Evolutionary conservation across 2,113 vertebrate genomes (phyloP).

Genomic region (Galbula dea): DNA sequence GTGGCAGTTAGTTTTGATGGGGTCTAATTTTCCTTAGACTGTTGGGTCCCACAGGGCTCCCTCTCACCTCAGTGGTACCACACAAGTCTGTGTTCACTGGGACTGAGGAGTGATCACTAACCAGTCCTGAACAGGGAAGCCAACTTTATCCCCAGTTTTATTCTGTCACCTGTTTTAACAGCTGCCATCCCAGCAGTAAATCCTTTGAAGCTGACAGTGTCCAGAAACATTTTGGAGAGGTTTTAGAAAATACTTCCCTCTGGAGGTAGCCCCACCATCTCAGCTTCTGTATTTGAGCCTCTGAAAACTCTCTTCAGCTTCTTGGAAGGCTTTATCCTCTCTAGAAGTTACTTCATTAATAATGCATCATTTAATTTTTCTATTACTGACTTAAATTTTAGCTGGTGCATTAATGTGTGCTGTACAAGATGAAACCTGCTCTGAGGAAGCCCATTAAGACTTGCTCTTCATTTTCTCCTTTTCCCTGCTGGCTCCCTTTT

Average conservation of each 20-base stretch:
- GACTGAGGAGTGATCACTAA: background rate
- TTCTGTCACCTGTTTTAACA: background rate
- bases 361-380: constrained; percentile 27
- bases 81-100: background rate
- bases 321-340: background rate
- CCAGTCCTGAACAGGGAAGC: background rate
- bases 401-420: background rate
- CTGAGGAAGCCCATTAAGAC: background rate
- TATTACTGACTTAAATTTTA: constrained; percentile 41
- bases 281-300: background rate
- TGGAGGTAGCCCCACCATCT: background rate
- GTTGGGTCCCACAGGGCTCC: background rate
- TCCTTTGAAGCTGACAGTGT: background rate
- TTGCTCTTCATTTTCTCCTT: background rate
- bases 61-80: background rate
- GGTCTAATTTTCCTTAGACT: background rate
- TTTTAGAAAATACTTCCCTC: background rate
- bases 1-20: background rate
- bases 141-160: background rate
- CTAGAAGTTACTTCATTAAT: background rate
- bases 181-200: background rate
- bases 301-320: background rate
- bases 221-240: background rate
- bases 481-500: background rate
- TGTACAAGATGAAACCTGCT: background rate